A percentile compares a stretch with the other conserved stretches of the same genome.
Evolutionary conservation across 1,140 invertebrate genomes (phyloP).

Genomic region (Zaprionus tsacasi): DNA sequence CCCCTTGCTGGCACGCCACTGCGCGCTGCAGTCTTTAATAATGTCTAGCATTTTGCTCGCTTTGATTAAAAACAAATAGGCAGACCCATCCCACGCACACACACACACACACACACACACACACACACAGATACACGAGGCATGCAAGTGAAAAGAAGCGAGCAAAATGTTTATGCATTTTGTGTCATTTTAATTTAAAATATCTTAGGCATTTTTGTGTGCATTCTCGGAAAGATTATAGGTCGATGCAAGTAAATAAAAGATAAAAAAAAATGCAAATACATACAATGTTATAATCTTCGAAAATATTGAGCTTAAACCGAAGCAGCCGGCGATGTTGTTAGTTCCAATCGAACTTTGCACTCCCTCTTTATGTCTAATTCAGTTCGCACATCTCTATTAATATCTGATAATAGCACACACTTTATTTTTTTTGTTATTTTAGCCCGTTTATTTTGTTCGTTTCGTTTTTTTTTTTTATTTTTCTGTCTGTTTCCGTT

Average conservation of each 20-base stretch:
- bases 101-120: slow-evolving; percentile 19
- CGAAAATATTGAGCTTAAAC: slow-evolving; percentile 40
- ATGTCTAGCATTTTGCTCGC: slow-evolving; percentile 20
- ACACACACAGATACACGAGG: slow-evolving; percentile 8
- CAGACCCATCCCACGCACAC: slow-evolving; percentile 24
- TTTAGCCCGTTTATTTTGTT: slow-evolving; percentile 10
- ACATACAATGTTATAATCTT: slow-evolving; percentile 23
- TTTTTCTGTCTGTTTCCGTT: slow-evolving; percentile 25
- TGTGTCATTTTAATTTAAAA: slow-evolving; percentile 53
- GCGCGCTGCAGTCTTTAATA: slow-evolving; percentile 18
- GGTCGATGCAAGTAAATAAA: slow-evolving; percentile 24
- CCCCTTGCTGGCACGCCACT: slow-evolving; percentile 11
- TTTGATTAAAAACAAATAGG: slow-evolving; percentile 50
- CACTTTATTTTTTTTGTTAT: slow-evolving; percentile 16
- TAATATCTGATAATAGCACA: slow-evolving; percentile 33
- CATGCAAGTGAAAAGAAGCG: slow-evolving; percentile 16
- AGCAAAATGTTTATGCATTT: slow-evolving; percentile 36
- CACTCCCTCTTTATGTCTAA: background rate
- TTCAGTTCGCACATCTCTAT: slow-evolving; percentile 25
- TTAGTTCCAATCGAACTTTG: slow-evolving; percentile 32
- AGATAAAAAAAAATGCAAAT: background rate
- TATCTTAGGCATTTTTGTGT: slow-evolving; percentile 45
- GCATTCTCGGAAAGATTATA: slow-evolving; percentile 37
- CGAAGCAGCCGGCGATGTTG: slow-evolving; percentile 9
- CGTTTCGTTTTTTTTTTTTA: slow-evolving; percentile 13